Evolutionary conservation across 2,797 vertebrate genomes (phyloP), one percentile per base, ranked within the genome.

Genomic region (Gambelia wislizenii): DNA sequence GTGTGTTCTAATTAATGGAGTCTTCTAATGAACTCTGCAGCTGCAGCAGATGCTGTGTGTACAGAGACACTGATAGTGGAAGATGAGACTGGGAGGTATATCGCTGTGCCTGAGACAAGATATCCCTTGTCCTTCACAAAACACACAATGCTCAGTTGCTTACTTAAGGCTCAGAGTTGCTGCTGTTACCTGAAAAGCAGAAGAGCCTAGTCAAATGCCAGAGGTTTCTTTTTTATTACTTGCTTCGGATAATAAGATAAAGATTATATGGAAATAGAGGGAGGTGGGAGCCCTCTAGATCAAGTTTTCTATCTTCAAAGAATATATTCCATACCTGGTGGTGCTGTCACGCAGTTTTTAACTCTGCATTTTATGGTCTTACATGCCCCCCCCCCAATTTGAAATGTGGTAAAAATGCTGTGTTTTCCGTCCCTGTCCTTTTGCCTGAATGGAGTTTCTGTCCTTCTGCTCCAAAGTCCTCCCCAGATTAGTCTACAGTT

Each of bases 11-110:
- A 93, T 77, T n/a, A 92, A 86, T 64, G 18, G 75, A 83, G 12
- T 10, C 18, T 85, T 90, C 91, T 92, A 93, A 88, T 89, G 77
- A 90, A 88, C 44, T 85, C 70, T 93, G 69, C 84, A 92, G 59
- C 30, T 92, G 72, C 77, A 93, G 70, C 91, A 94, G 82, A 44
- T 86, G 88, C 77, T 94, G 5, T 0, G 8, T 33, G 52, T 52
- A 77, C 91, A 86, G 83, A 47, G 83, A 93, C 91, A 88, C 92
- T 94, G 90, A 90, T 54, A 80, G 2, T 12, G 67, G n/a, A 61
- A 91, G 84, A 56, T 89, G 87, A 95, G 93, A 30, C n/a, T 44
- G 61, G 59, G 69, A 92, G 49, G 83, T 84, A 52, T 91, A 10
- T 67, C 36, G 0, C 42, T 89, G 76, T 87, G 36, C n/a, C 54